Conservation (phyloP, 2,113 vertebrate species). For the Nicator chloris region DNA sequence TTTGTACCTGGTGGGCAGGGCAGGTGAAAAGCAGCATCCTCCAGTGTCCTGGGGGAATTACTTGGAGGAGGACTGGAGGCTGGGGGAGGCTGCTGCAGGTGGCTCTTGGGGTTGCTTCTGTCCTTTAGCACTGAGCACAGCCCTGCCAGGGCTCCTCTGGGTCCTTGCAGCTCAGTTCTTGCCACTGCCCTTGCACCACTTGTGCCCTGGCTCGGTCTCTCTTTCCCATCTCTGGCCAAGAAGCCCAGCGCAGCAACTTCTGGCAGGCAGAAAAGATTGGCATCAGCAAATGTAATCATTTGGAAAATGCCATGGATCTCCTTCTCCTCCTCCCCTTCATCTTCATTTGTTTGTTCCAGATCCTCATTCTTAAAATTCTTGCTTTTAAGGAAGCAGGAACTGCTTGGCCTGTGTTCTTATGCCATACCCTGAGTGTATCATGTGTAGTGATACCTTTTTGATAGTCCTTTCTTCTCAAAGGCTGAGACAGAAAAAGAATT, state of each 20-base stretch:
- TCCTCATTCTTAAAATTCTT: neutral
- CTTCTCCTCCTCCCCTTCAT: neutral
- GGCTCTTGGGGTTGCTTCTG: neutral
- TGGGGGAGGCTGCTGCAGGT: neutral
- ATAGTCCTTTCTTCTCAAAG: neutral
- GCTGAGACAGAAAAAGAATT: neutral
- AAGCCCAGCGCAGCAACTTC: neutral
- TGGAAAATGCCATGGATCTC: neutral
- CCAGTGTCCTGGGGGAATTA: neutral
- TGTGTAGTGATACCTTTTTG: neutral
- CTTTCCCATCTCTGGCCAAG: neutral
- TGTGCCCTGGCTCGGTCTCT: rapidly evolving
- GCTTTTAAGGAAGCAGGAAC: neutral
- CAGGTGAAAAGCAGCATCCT: neutral
- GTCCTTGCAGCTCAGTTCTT: neutral
- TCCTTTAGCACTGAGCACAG: neutral
- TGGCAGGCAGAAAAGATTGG: neutral
- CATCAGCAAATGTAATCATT: neutral
- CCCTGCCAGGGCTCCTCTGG: neutral
- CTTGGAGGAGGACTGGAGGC: neutral
- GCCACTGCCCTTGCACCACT: neutral
- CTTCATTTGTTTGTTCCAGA: neutral
- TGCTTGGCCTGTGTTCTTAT: neutral
- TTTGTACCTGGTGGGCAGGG: neutral
- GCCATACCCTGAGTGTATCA: neutral